These are phyloP conservation scores for Galbula dea DNA, from an alignment of 2,113 vertebrate species.

Conservation along the genomic window DNA sequence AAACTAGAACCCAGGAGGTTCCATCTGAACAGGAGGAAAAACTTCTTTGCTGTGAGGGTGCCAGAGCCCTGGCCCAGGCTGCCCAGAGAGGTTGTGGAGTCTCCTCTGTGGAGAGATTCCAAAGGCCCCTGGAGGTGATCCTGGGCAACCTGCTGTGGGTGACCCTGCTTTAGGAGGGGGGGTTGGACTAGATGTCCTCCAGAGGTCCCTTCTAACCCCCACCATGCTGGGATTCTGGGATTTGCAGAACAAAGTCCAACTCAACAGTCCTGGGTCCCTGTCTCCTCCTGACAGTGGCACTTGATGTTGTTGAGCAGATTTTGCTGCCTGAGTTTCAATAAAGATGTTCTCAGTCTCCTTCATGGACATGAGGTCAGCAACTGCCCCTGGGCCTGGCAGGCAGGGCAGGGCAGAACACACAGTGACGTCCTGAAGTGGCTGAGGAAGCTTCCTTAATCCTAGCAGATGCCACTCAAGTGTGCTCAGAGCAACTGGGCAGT, in stretches of 20 bases:
- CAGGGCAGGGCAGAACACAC: neutral
- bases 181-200: neutral
- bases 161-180: neutral
- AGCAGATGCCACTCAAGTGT: neutral
- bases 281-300: neutral
- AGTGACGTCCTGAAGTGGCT: neutral
- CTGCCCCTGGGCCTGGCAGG: neutral
- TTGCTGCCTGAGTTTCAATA: neutral
- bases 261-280: neutral
- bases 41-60: neutral
- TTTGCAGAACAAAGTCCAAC: neutral
- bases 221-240: neutral
- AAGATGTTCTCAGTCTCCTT: slow-evolving; percentile 17
- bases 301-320: neutral
- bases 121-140: neutral
- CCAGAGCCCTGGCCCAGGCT: neutral
- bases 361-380: neutral
- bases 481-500: neutral
- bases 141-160: neutral
- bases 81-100: neutral
- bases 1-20: neutral
- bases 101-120: neutral
- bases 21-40: neutral
- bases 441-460: neutral
- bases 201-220: neutral